These are phyloP conservation scores for Capromys pilorides DNA, from an alignment of 2,797 vertebrate species.

Conservation along the genomic window DNA sequence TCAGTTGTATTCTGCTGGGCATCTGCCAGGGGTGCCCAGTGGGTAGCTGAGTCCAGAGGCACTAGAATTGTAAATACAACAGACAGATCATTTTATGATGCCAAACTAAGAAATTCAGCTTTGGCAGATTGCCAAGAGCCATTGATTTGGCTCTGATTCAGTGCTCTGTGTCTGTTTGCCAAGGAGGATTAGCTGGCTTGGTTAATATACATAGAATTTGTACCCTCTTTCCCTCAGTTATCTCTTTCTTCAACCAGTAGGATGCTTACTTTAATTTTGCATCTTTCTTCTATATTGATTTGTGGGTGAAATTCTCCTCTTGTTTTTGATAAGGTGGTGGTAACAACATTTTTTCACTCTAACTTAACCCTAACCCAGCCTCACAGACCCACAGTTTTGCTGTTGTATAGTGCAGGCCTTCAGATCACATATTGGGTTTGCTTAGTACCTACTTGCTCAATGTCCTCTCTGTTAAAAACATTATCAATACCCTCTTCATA, in stretches of 20 bases:
- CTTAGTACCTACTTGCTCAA: not conserved
- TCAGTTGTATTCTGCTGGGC: conserved; percentile 83
- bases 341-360: not conserved
- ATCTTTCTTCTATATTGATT: conserved; percentile 33
- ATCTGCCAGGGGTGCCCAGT: conserved; percentile 77
- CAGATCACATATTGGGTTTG: not conserved
- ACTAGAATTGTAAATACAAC: conserved; percentile 85
- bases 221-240: conserved; percentile 55
- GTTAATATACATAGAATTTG: conserved; percentile 85
- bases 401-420: conserved; percentile 3
- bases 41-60: conserved; percentile 82
- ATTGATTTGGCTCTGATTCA: conserved; percentile 83
- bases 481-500: conserved; percentile 6
- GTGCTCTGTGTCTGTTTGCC: conserved; percentile 83
- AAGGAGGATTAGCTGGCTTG: conserved; percentile 85
- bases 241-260: conserved; percentile 60
- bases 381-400: not conserved
- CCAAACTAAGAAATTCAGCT: conserved; percentile 84
- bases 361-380: not conserved
- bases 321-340: conserved; percentile 14
- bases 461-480: not conserved
- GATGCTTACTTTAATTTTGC: conserved; percentile 50
- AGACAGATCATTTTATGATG: conserved; percentile 86
- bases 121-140: conserved; percentile 84
- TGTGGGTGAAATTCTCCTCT: conserved; percentile 44